A percentile compares a stretch with the other conserved stretches of the same genome.
Evolutionary conservation across 1,140 invertebrate species (phyloP).

Genomic region (Orius insidiosus): DNA sequence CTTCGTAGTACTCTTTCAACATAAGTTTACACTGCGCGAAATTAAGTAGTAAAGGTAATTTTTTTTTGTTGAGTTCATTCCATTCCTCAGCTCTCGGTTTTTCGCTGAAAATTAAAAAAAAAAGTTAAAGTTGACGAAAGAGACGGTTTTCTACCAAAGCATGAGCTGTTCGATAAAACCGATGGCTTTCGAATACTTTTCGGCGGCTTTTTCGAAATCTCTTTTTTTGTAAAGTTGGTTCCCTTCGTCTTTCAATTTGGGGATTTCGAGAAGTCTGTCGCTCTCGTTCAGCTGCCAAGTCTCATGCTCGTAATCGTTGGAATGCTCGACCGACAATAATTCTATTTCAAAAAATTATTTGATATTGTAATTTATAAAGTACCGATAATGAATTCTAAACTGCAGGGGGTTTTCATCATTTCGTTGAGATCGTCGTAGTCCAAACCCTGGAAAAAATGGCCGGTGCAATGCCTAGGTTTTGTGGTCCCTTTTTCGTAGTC

Average conservation of each 20-base stretch:
- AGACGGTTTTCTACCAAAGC: conserved; percentile 38
- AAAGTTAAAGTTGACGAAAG: neutral
- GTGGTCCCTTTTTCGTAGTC: conserved; percentile 36
- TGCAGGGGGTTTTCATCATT: conserved; percentile 58
- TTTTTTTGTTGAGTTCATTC: conserved; percentile 57
- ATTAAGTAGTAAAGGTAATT: conserved; percentile 80
- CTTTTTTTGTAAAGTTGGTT: conserved; percentile 67
- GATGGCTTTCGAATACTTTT: conserved; percentile 70
- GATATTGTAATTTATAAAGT: neutral
- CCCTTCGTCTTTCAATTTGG: conserved; percentile 60
- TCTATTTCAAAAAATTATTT: conserved; percentile 33
- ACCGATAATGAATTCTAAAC: conserved; percentile 81
- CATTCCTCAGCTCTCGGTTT: conserved; percentile 83
- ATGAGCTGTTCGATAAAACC: conserved; percentile 81
- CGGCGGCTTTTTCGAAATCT: conserved; percentile 53
- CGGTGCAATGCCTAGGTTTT: conserved; percentile 56
- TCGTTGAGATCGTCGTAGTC: conserved; percentile 80
- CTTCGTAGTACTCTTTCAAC: conserved; percentile 71
- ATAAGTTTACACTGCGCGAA: conserved; percentile 80
- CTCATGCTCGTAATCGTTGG: conserved; percentile 81
- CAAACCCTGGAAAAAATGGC: conserved; percentile 65
- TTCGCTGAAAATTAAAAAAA: conserved; percentile 42
- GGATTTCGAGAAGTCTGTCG: conserved; percentile 61
- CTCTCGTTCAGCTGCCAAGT: conserved; percentile 76
- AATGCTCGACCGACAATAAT: conserved; percentile 53